Conservation (phyloP, 2,797 vertebrate genomes). For the Anisognathus igniventris region DNA sequence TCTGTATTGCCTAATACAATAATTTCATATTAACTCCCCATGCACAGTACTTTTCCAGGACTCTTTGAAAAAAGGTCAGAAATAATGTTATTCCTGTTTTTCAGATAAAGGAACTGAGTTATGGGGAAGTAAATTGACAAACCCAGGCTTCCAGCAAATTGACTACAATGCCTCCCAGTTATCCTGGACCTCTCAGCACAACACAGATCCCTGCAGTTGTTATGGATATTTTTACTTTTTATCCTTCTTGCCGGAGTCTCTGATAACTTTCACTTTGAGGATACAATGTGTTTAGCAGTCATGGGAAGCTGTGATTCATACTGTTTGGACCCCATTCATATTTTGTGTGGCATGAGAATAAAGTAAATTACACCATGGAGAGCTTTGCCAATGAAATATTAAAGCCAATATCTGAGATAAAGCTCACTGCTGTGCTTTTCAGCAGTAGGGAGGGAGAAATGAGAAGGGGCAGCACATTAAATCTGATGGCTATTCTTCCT, state of each 20-base stretch:
- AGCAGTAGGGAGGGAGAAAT: background rate
- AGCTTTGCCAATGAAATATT: slow-evolving; percentile 9
- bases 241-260: background rate
- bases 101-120: background rate
- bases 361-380: background rate
- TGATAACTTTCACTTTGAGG: background rate
- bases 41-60: background rate
- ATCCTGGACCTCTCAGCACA: background rate
- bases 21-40: background rate
- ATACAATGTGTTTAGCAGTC: background rate
- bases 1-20: background rate
- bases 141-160: background rate
- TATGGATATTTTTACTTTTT: background rate
- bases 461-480: background rate
- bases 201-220: background rate
- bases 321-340: background rate
- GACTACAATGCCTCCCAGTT: background rate
- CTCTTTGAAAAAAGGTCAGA: background rate
- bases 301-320: background rate
- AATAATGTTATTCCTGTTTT: background rate
- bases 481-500: background rate
- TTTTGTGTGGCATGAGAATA: background rate
- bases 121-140: background rate
- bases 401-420: background rate
- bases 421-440: background rate